Percentiles rank a stretch among this genome's conserved stretches.
Conservation (phyloP, 2,113 vertebrate genomes). For the Sinocyclocheilus grahami region DNA sequence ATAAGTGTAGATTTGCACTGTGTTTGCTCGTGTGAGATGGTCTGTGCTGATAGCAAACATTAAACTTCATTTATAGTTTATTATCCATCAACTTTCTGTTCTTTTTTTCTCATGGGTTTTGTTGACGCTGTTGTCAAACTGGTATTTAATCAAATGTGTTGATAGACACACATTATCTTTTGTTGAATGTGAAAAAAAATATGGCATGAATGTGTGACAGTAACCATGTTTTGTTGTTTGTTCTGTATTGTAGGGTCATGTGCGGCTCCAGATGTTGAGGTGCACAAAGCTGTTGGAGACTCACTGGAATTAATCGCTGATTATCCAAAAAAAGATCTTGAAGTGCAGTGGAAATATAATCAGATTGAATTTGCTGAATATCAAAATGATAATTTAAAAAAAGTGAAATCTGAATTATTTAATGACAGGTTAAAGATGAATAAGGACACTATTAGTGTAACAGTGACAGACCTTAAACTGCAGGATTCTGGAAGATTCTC, state of each 20-base stretch:
- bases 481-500: constrained; percentile 54
- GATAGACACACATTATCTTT: no score
- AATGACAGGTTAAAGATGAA: not conserved
- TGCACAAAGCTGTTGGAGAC: constrained; percentile 60
- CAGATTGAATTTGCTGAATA: accelerated
- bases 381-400: accelerated
- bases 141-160: no score
- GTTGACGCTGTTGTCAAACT: not conserved
- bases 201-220: not conserved
- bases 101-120: not conserved
- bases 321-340: not conserved
- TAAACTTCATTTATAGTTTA: not conserved
- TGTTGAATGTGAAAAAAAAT: not conserved
- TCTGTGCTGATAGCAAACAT: not conserved
- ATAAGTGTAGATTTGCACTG: no score
- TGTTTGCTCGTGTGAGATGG: not conserved
- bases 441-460: constrained; percentile 41
- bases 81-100: not conserved
- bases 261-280: not conserved
- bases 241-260: constrained; percentile 55
- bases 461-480: constrained; percentile 39
- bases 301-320: constrained; percentile 47
- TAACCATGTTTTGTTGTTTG: not conserved
- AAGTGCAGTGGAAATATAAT: accelerated
- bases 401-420: accelerated